Percentiles rank a stretch among this genome's conserved stretches.
These are phyloP conservation scores for Apamea anceps DNA, from an alignment of 2,888 invertebrate genomes.

Conservation along the genomic window DNA sequence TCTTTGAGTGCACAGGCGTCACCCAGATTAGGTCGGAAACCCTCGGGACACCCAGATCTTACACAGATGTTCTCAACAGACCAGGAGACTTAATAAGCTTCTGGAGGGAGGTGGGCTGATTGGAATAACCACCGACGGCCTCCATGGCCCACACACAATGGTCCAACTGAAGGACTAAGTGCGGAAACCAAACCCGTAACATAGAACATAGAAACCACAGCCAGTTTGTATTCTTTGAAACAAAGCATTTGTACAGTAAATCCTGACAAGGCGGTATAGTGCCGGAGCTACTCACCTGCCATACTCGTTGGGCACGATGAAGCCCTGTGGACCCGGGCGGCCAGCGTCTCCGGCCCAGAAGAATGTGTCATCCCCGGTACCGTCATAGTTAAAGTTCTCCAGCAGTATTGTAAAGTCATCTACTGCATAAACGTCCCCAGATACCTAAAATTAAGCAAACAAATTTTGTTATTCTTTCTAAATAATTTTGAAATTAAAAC, in stretches of 20 bases:
- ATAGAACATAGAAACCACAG: too few species aligned
- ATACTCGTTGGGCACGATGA: constrained; percentile 96
- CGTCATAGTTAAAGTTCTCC: constrained; percentile 96
- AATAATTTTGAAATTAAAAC: background rate
- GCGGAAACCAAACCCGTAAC: too few species aligned
- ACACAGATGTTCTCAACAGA: too few species aligned
- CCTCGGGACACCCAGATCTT: too few species aligned
- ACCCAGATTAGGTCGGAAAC: too few species aligned
- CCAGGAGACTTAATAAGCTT: too few species aligned
- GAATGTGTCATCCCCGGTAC: constrained; percentile 97
- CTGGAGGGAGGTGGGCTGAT: too few species aligned
- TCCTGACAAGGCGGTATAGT: background rate
- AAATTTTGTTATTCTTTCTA: too few species aligned
- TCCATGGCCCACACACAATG: too few species aligned
- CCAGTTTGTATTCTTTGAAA: background rate
- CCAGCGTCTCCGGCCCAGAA: constrained; percentile 98
- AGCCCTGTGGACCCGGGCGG: constrained; percentile 97
- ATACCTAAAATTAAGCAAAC: constrained; percentile 89
- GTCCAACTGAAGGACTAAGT: too few species aligned
- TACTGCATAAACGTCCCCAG: constrained; percentile 96
- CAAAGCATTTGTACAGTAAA: background rate
- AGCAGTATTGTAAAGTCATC: constrained; percentile 95
- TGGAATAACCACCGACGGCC: too few species aligned
- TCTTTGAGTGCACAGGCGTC: too few species aligned
- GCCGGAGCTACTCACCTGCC: constrained; percentile 92